These are phyloP conservation scores for Atta cephalotes DNA, from an alignment of 1,140 invertebrate species.

Conservation along the genomic window DNA sequence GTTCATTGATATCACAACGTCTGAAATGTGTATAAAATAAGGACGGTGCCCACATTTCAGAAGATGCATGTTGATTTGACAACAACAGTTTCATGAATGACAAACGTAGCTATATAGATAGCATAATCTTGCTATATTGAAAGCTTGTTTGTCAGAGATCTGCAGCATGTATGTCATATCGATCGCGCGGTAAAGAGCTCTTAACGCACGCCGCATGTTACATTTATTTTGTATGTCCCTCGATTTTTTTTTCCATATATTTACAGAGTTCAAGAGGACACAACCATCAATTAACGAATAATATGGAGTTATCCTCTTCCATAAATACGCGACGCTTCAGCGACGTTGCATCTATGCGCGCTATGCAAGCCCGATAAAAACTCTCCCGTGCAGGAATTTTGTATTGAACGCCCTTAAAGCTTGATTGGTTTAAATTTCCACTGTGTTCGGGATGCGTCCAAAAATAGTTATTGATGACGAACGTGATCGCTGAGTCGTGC, in stretches of 20 bases:
- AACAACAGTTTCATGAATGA: constrained; percentile 10
- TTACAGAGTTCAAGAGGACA: background rate
- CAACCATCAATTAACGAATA: background rate
- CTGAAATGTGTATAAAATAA: constrained; percentile 56
- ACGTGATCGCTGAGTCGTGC: constrained; percentile 48
- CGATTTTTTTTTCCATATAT: background rate
- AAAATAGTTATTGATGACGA: constrained; percentile 63
- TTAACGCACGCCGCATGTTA: constrained; percentile 25
- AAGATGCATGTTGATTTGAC: constrained; percentile 16
- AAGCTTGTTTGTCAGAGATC: constrained; percentile 38
- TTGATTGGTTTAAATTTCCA: constrained; percentile 57
- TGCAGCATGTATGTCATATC: constrained; percentile 32
- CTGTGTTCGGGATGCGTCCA: constrained; percentile 49
- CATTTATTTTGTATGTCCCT: background rate
- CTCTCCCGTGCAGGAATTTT: constrained; percentile 34
- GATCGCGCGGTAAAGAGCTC: constrained; percentile 1
- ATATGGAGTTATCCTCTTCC: background rate
- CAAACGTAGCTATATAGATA: background rate
- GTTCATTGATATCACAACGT: background rate
- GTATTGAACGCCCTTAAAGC: constrained; percentile 46
- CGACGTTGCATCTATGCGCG: background rate
- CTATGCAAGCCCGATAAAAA: constrained; percentile 34
- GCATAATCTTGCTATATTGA: constrained; percentile 11
- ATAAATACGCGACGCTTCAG: constrained; percentile 28
- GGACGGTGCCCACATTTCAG: constrained; percentile 52